Conservation (phyloP, 2,888 invertebrate genomes). For the Isoperla grammatica region DNA sequence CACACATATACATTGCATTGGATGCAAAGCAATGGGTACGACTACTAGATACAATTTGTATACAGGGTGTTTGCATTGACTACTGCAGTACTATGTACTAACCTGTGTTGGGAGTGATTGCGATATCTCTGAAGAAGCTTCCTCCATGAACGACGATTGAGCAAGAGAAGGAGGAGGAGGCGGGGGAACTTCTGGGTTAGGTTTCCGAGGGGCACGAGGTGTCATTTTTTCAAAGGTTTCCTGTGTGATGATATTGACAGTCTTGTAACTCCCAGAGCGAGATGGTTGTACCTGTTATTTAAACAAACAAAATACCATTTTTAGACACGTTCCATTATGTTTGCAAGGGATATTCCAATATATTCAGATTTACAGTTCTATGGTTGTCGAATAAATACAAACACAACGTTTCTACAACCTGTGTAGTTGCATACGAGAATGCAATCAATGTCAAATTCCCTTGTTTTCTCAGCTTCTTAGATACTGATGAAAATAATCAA, state of each 20-base stretch:
- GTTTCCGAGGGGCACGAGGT: constrained; percentile 58
- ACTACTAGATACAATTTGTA: too few species aligned
- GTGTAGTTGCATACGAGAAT: too few species aligned
- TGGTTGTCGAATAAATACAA: too few species aligned
- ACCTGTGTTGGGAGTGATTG: constrained; percentile 34
- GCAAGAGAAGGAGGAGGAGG: constrained; percentile 63
- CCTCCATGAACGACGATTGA: constrained; percentile 36
- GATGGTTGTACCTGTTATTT: constrained; percentile 34
- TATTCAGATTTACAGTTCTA: too few species aligned
- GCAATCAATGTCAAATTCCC: too few species aligned
- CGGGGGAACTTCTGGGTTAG: constrained; percentile 72
- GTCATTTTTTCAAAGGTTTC: constrained; percentile 80
- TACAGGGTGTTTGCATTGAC: too few species aligned
- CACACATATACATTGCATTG: neutral
- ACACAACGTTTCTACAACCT: too few species aligned
- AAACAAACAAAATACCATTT: neutral
- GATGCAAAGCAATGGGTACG: neutral
- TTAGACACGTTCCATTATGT: too few species aligned
- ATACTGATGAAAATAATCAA: too few species aligned
- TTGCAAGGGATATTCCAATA: too few species aligned
- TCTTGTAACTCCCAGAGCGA: constrained; percentile 62
- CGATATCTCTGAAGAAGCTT: constrained; percentile 35
- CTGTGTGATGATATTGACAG: constrained; percentile 81
- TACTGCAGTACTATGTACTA: too few species aligned
- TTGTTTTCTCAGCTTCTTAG: too few species aligned